Percentiles rank a stretch among this genome's conserved stretches.
phyloP scores from a whole-genome alignment of 2,113 vertebrate species.

The Trochalopteron elliotii region DNA sequence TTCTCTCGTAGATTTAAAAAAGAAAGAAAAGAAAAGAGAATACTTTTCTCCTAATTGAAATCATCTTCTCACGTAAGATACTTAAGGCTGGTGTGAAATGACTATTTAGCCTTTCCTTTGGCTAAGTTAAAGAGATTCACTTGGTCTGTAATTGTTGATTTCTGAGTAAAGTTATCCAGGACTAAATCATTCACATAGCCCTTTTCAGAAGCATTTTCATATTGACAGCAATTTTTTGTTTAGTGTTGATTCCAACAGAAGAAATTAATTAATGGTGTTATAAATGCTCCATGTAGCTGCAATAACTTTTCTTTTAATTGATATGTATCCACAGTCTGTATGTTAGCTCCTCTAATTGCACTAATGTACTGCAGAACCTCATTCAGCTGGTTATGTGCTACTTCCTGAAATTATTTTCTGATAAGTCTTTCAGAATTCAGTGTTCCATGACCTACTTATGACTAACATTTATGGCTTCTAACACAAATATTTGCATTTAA shows the following conservation, averaged over 20 bases:
- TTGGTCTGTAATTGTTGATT: not conserved
- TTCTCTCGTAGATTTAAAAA: not conserved
- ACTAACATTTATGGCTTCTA: not conserved
- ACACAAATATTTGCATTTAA: not conserved
- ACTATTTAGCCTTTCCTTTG: not conserved
- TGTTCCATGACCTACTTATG: not conserved
- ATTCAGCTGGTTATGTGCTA: not conserved
- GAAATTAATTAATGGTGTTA: not conserved
- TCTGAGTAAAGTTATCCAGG: not conserved
- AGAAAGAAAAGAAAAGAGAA: not conserved
- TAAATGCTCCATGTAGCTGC: not conserved
- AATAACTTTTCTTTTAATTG: not conserved
- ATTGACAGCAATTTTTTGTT: not conserved
- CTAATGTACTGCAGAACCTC: not conserved
- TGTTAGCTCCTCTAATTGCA: not conserved
- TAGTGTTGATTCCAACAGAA: not conserved
- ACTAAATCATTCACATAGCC: not conserved
- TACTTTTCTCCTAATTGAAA: not conserved
- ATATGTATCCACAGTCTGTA: not conserved
- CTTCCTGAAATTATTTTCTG: not conserved
- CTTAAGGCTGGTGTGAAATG: not conserved
- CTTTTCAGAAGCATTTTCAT: not conserved
- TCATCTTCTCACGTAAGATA: not conserved
- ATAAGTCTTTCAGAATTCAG: not conserved
- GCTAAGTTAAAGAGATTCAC: not conserved